Percentiles rank a stretch among this genome's conserved stretches.
Evolutionary conservation across 2,888 invertebrate genomes (phyloP).

Genomic region (Choristoneura rosaceana): DNA sequence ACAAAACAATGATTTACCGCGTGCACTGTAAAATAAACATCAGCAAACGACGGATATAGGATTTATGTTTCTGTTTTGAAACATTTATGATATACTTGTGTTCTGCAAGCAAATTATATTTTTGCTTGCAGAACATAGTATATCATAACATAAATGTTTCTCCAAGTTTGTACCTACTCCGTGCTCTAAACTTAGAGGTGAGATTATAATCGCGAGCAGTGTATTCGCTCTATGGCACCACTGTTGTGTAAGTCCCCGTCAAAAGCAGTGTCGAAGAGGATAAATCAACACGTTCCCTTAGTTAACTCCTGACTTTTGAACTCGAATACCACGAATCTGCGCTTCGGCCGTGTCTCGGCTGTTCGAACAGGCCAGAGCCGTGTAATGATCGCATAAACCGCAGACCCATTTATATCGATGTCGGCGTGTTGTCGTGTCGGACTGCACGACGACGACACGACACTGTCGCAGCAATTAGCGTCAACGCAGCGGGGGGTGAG

Average conservation of each 20-base stretch:
- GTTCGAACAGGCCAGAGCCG: conserved; percentile 29
- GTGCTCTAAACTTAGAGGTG: conserved; percentile 12
- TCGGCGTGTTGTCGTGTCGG: conserved; percentile 40
- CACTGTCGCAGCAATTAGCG: conserved; percentile 53
- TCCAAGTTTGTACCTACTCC: conserved; percentile 14
- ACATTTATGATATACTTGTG: conserved; percentile 10
- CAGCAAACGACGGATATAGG: conserved; percentile 21
- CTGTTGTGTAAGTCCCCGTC: conserved; percentile 11
- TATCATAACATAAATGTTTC: neutral
- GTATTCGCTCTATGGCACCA: conserved; percentile 2
- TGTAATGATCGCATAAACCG: conserved; percentile 42
- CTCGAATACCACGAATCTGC: conserved; percentile 39
- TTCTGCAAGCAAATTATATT: conserved; percentile 5
- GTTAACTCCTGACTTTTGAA: conserved; percentile 42
- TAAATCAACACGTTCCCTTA: conserved; percentile 42
- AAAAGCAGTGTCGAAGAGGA: conserved; percentile 24
- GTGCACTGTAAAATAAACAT: conserved; percentile 40
- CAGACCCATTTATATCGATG: conserved; percentile 40
- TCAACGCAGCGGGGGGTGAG: conserved; percentile 41
- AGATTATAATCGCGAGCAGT: conserved; percentile 12
- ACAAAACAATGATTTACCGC: conserved; percentile 37
- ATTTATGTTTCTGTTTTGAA: conserved; percentile 30
- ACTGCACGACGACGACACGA: conserved; percentile 50
- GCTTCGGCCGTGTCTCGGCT: conserved; percentile 34
- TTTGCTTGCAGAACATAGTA: too few relatives aligned